These are phyloP conservation scores for Caradrina clavipalpis DNA, from an alignment of 2,888 invertebrate species.

Conservation along the genomic window DNA sequence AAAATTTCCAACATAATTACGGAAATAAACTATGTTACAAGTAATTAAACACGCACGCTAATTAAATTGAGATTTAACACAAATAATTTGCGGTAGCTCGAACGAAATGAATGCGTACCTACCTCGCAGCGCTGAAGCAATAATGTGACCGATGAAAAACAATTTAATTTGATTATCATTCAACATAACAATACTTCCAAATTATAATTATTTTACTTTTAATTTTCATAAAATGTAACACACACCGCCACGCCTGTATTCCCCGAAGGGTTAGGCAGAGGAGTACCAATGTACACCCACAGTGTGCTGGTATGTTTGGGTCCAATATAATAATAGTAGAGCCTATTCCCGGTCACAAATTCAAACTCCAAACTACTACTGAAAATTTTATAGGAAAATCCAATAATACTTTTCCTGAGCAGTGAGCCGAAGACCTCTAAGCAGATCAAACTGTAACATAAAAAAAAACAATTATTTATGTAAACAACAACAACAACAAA, in stretches of 20 bases:
- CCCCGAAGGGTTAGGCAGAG: too few relatives aligned
- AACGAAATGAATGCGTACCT: slow-evolving; percentile 67
- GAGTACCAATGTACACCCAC: too few relatives aligned
- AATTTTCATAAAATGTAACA: background rate
- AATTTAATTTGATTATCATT: slow-evolving; percentile 37
- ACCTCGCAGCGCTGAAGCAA: slow-evolving; percentile 48
- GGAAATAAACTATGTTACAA: slow-evolving; percentile 71
- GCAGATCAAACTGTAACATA: background rate
- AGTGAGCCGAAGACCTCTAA: too few relatives aligned
- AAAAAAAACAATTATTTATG: too few relatives aligned
- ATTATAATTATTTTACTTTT: background rate
- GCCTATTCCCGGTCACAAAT: too few relatives aligned
- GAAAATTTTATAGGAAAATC: too few relatives aligned
- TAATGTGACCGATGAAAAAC: slow-evolving; percentile 52
- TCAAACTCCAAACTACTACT: too few relatives aligned
- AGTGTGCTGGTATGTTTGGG: too few relatives aligned
- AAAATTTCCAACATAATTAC: slow-evolving; percentile 65
- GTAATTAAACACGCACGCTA: slow-evolving; percentile 75
- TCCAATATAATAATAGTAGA: too few relatives aligned
- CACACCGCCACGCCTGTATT: too few relatives aligned
- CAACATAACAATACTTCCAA: slow-evolving; percentile 2
- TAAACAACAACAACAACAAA: too few relatives aligned
- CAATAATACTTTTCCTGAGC: too few relatives aligned
- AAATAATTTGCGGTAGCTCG: slow-evolving; percentile 72
- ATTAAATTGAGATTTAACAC: slow-evolving; percentile 76